Conservation (phyloP, 2,888 invertebrate species). For the Petrophora chlorosata region DNA sequence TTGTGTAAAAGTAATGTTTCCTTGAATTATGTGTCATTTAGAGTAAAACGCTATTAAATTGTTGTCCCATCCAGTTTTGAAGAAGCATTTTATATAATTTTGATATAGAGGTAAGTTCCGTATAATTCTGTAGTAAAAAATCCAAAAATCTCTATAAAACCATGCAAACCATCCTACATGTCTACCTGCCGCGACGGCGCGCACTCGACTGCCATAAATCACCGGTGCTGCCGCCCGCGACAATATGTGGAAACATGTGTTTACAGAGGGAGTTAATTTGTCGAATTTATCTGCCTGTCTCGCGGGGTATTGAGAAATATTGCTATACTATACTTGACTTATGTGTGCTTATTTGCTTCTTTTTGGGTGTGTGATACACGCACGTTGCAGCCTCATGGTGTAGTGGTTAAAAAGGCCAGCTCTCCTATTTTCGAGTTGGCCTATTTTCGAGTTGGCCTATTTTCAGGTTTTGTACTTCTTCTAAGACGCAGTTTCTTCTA, state of each 20-base stretch:
- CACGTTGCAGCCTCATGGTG: background rate
- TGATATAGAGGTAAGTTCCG: no score
- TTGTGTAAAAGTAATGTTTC: no score
- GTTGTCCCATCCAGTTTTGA: no score
- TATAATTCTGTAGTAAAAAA: background rate
- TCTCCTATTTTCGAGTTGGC: no score
- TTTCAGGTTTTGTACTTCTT: no score
- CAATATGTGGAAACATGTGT: slow-evolving; percentile 83
- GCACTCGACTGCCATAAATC: slow-evolving; percentile 76
- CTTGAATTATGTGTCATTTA: no score
- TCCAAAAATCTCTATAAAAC: slow-evolving; percentile 32
- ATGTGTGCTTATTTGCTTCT: slow-evolving; percentile 39
- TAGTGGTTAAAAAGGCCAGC: background rate
- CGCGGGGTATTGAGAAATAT: slow-evolving; percentile 60
- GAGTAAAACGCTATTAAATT: no score
- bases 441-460: no score
- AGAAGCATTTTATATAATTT: no score
- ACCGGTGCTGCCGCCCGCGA: slow-evolving; percentile 75
- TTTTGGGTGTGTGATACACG: slow-evolving; percentile 20
- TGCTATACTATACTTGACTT: slow-evolving; percentile 49
- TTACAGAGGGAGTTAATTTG: slow-evolving; percentile 82
- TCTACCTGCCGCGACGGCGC: slow-evolving; percentile 47
- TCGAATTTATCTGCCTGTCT: slow-evolving; percentile 80
- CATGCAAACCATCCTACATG: slow-evolving; percentile 49
- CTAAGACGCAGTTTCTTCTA: no score